Conservation (phyloP, 2,113 vertebrate species). For the Chionomys nivalis region DNA sequence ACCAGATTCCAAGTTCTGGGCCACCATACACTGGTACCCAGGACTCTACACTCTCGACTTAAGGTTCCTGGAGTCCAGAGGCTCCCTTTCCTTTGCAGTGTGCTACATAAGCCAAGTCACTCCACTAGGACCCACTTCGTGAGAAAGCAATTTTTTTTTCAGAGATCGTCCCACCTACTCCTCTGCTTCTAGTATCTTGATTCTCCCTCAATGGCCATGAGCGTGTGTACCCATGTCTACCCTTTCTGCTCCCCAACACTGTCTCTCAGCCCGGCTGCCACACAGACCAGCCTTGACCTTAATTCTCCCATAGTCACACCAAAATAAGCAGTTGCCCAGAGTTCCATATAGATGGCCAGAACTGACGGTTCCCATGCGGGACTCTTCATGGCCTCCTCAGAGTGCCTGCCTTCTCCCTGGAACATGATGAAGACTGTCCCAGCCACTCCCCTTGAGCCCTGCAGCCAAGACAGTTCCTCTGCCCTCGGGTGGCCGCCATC, state of each 20-base stretch:
- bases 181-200: background rate
- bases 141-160: background rate
- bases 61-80: background rate
- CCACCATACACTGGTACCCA: background rate
- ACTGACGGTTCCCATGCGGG: background rate
- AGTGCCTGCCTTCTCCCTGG: background rate
- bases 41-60: background rate
- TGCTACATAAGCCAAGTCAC: background rate
- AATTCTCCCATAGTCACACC: background rate
- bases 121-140: background rate
- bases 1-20: background rate
- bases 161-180: background rate
- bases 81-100: background rate
- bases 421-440: background rate
- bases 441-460: background rate
- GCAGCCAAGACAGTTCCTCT: background rate
- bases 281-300: background rate
- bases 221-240: accelerated
- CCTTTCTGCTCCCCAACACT: background rate
- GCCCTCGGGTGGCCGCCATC: slow-evolving; percentile 52
- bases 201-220: background rate
- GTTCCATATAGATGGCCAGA: background rate
- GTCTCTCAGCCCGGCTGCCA: background rate
- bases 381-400: background rate
- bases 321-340: background rate